These are phyloP conservation scores for Galeopterus variegatus DNA, from an alignment of 2,113 vertebrate genomes.

Conservation along the genomic window DNA sequence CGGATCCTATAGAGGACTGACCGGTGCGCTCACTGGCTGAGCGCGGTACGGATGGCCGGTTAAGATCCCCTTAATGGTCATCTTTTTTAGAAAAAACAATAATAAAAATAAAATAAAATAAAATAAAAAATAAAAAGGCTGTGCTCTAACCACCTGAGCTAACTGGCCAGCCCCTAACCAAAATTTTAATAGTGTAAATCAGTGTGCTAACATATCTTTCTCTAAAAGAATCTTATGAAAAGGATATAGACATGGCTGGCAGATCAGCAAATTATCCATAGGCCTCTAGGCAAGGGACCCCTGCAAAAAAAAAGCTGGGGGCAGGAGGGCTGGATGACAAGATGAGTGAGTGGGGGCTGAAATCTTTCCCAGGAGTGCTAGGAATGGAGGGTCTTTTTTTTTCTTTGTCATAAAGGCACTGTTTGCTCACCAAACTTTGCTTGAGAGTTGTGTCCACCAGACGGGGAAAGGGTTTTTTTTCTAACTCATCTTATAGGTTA, in stretches of 20 bases:
- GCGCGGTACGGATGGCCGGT: too few relatives aligned
- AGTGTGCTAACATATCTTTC: not conserved
- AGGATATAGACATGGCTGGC: not conserved
- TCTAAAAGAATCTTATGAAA: not conserved
- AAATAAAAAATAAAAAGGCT: too few relatives aligned
- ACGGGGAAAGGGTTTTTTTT: not conserved
- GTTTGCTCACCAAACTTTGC: not conserved
- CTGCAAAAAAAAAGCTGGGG: not conserved
- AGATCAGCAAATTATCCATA: not conserved
- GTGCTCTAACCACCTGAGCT: too few relatives aligned
- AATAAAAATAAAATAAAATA: too few relatives aligned
- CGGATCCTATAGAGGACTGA: too few relatives aligned
- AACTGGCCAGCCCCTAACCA: too few relatives aligned
- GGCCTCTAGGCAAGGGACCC: not conserved
- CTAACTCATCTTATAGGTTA: not conserved
- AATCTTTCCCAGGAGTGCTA: not conserved
- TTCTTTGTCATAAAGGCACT: not conserved
- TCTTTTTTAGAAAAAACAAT: too few relatives aligned
- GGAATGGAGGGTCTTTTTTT: not conserved
- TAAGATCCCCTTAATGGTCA: too few relatives aligned
- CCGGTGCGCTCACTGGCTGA: too few relatives aligned
- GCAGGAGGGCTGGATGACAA: not conserved
- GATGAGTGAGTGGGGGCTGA: not conserved
- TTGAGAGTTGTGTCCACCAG: not conserved
- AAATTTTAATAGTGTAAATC: constrained; percentile 23